Percentiles rank a stretch among this genome's conserved stretches.
These are phyloP conservation scores for Ceuthmochares aereus DNA, from an alignment of 2,113 vertebrate genomes.

Conservation along the genomic window DNA sequence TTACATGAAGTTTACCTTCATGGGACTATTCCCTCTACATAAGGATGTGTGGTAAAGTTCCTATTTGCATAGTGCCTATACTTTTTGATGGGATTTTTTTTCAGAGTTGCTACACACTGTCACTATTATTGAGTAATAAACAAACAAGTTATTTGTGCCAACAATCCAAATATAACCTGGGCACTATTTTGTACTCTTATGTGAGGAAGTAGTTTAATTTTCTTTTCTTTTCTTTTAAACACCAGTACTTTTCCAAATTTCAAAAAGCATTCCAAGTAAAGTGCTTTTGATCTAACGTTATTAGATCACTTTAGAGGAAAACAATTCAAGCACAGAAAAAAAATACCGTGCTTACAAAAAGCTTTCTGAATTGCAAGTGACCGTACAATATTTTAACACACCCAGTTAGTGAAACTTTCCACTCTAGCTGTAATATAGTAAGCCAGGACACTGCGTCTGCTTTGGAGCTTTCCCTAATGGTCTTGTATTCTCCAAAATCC, in stretches of 20 bases:
- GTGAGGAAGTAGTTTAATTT: background rate
- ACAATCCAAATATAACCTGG: background rate
- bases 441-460: background rate
- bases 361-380: slow-evolving; percentile 13
- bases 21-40: background rate
- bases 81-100: background rate
- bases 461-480: background rate
- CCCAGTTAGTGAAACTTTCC: background rate
- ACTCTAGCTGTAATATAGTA: background rate
- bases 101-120: background rate
- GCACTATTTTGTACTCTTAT: background rate
- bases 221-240: background rate
- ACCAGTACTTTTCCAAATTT: slow-evolving; percentile 13
- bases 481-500: background rate
- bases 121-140: slow-evolving; percentile 21
- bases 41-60: background rate
- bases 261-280: background rate
- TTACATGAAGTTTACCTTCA: background rate
- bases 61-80: background rate
- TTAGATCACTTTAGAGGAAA: background rate
- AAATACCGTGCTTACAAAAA: background rate
- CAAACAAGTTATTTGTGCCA: background rate
- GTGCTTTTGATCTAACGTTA: background rate
- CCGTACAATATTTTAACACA: background rate
- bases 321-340: slow-evolving; percentile 6